Base-by-base conservation (phyloP, 1,140 invertebrate genomes). In the Acromyrmex echinatior region DNA sequence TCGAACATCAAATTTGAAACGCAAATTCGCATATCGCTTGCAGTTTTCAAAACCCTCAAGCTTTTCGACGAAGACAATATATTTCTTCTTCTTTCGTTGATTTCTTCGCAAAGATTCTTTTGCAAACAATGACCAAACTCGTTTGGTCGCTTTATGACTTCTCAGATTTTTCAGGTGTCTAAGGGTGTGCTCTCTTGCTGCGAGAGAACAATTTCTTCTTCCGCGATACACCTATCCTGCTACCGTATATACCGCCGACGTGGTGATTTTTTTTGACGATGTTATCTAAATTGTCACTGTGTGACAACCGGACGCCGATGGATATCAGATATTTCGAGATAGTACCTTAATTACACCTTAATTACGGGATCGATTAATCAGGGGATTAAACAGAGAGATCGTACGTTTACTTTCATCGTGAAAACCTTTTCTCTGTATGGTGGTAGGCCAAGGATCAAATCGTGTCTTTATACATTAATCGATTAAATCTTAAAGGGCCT, bases 271-370 rank as follows among this genome's bases (percentile, higher is more conserved):
- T 84, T 80, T 88, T 74, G 45, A 90, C 58, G n/a, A 7, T n/a
- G 53, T 86, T 91, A 91, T 91, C 90, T 91, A 86, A 89, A 89
- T 91, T 84, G 81, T 92, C 90, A 78, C n/a, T 58, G 86, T 91
- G 88, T 91, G 86, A 25, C 66, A 16, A 71, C 0, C 82, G 45
- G 12, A 9, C 31, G 62, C 78, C 74, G 76, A 86, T 68, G 68
- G 76, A 85, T 89, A n/a, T 91, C 53, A 82, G 73, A 90, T 85
- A 73, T 88, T 81, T 58, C 56, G 45, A 71, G 82, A 85, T 66
- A 92, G 86, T n/a, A n/a, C 1, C 71, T 88, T 90, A 91, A 92
- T 92, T 91, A 68, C 84, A 85, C 2, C 71, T 88, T 90, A 91
- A 92, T 92, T 91, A 77, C 84, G 80, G 45, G 51, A 35, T 35